A percentile compares a stretch with the other conserved stretches of the same genome.
Evolutionary conservation across 2,888 invertebrate genomes (phyloP).

Genomic region (Eustalomyia histrio): DNA sequence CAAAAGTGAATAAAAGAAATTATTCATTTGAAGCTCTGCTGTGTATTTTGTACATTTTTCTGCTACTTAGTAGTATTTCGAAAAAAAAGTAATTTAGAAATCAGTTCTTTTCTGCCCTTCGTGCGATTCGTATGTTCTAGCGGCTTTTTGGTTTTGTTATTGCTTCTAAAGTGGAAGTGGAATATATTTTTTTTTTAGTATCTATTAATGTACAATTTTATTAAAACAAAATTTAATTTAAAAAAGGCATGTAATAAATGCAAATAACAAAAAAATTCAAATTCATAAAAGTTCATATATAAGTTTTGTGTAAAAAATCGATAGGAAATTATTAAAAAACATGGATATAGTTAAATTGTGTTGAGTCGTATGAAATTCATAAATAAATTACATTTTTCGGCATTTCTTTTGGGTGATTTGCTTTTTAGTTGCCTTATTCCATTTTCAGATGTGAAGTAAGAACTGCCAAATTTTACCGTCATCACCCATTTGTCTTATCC

Average conservation of each 20-base stretch:
- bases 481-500: too few species aligned
- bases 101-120: constrained; percentile 63
- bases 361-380: background rate
- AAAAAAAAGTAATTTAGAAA: constrained; percentile 37
- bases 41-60: too few species aligned
- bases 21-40: too few species aligned
- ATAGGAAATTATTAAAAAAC: constrained; percentile 13
- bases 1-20: too few species aligned
- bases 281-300: background rate
- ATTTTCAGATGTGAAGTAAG: too few species aligned
- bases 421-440: too few species aligned
- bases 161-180: constrained; percentile 14
- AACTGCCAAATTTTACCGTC: too few species aligned
- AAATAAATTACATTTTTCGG: background rate
- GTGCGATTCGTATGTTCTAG: constrained; percentile 51
- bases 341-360: background rate
- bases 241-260: constrained; percentile 48
- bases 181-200: constrained; percentile 17
- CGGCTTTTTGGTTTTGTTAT: constrained; percentile 5
- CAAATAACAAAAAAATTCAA: background rate
- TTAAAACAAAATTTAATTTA: constrained; percentile 7
- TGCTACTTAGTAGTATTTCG: constrained; percentile 21
- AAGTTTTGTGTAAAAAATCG: constrained; percentile 31
- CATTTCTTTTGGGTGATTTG: too few species aligned
- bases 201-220: constrained; percentile 32